Evolutionary conservation across 2,797 vertebrate species (phyloP).

Genomic region (Pangasius krempfi): DNA sequence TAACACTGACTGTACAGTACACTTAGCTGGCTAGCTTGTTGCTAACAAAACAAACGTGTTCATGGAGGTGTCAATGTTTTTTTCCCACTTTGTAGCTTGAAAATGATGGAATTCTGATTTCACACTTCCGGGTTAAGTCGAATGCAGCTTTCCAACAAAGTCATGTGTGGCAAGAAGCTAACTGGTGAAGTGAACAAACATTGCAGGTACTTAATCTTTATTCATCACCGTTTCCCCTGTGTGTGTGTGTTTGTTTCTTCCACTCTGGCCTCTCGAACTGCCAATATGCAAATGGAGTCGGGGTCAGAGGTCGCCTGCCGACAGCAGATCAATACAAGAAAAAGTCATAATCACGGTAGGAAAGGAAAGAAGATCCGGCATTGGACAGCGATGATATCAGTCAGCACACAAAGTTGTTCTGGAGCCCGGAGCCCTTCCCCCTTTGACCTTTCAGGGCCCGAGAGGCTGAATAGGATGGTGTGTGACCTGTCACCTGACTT

Average conservation of each 20-base stretch:
- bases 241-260: neutral
- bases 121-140: no score
- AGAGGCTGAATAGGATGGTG: constrained; percentile 67
- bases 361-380: constrained; percentile 62
- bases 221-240: neutral
- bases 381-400: constrained; percentile 58
- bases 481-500: constrained; percentile 73
- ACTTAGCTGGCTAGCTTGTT: neutral
- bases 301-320: constrained; percentile 5
- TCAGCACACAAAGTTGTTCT: constrained; percentile 23
- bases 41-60: neutral
- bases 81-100: neutral
- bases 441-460: constrained; percentile 63
- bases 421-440: constrained; percentile 34
- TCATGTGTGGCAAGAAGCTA: neutral
- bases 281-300: constrained; percentile 61
- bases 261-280: constrained; percentile 64
- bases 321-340: constrained; percentile 68
- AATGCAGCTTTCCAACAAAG: no score
- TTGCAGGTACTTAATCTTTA: neutral
- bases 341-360: constrained; percentile 72
- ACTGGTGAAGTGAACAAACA: neutral
- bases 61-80: neutral
- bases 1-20: neutral
- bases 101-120: neutral